These are phyloP conservation scores for Hymenopus coronatus DNA, from an alignment of 2,888 invertebrate genomes.

Conservation along the genomic window DNA sequence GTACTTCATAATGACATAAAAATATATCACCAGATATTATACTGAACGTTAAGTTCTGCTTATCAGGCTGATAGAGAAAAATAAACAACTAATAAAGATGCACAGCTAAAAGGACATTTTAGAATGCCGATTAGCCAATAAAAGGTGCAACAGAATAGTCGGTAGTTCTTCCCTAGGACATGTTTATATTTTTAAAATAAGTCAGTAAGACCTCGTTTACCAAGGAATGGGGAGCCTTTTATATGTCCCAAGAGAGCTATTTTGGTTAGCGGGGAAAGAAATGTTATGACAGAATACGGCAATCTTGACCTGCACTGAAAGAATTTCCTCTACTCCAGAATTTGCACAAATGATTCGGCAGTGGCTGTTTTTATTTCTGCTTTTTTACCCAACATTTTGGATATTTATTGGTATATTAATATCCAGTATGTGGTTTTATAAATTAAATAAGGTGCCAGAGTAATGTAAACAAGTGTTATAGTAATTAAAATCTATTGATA, in stretches of 20 bases:
- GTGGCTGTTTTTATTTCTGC: too few species aligned
- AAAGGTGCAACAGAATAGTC: background rate
- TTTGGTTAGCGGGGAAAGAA: background rate
- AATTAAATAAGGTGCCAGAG: too few species aligned
- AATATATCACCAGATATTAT: too few species aligned
- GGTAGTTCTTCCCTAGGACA: background rate
- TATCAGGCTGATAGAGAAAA: background rate
- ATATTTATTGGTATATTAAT: too few species aligned
- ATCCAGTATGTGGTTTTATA: too few species aligned
- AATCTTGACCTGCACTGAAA: background rate
- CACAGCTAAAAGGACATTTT: background rate
- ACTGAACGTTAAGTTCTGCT: too few species aligned
- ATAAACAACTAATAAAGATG: background rate
- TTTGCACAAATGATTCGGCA: too few species aligned
- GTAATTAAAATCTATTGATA: too few species aligned
- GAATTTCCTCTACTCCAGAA: background rate
- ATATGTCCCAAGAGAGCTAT: background rate
- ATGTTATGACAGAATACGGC: background rate
- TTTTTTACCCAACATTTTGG: too few species aligned
- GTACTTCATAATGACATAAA: too few species aligned
- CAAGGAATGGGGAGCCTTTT: background rate
- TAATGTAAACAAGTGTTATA: too few species aligned
- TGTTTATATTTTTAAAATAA: background rate
- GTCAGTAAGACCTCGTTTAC: background rate
- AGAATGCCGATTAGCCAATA: background rate